These are phyloP conservation scores for Paramormyrops hopkinsi DNA, from an alignment of 2,797 vertebrate genomes.

Conservation along the genomic window DNA sequence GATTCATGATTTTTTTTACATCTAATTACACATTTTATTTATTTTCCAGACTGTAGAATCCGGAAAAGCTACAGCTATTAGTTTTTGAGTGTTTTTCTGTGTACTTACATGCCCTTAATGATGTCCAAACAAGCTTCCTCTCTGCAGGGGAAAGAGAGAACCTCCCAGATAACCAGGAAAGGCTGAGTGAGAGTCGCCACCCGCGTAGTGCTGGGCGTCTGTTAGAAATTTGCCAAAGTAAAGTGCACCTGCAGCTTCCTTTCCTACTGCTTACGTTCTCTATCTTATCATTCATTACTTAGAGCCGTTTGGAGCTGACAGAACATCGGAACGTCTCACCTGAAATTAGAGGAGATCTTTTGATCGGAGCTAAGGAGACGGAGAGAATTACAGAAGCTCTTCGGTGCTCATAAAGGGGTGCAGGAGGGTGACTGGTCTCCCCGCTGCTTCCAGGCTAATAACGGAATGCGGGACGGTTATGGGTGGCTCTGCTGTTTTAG, in stretches of 20 bases:
- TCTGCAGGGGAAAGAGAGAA: background rate
- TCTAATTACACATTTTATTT: background rate
- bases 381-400: background rate
- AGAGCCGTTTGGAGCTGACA: background rate
- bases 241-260: background rate
- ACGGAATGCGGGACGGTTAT: background rate
- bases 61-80: background rate
- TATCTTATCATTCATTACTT: background rate
- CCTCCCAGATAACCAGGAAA: background rate
- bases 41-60: background rate
- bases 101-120: background rate
- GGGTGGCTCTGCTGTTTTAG: background rate
- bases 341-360: background rate
- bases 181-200: background rate
- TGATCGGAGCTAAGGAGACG: background rate
- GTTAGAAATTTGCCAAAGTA: background rate
- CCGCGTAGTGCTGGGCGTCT: background rate
- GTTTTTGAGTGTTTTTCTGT: background rate
- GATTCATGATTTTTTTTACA: background rate
- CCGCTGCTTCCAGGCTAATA: background rate
- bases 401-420: background rate
- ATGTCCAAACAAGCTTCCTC: background rate
- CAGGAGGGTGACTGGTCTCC: background rate
- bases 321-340: background rate
- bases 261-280: background rate